These are phyloP conservation scores for Radopholus similis DNA, from an alignment of 1,140 invertebrate genomes.

Conservation along the genomic window DNA sequence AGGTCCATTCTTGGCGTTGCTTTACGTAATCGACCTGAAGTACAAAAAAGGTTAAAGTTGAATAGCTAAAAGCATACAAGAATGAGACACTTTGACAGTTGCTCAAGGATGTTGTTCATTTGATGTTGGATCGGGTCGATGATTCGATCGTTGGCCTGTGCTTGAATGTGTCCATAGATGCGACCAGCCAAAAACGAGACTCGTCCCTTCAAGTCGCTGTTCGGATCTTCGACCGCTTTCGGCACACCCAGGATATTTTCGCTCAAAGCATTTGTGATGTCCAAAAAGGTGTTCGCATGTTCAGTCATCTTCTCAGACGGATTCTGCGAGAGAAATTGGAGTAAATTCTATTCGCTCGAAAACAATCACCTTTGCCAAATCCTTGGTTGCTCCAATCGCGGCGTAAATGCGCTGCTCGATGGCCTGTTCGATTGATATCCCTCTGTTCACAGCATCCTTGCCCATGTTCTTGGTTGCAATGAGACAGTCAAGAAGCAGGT, in stretches of 20 bases:
- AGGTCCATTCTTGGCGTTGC: constrained; percentile 29
- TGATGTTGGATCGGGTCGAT: constrained; percentile 17
- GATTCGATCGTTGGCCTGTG: constrained; percentile 17
- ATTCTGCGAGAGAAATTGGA: constrained; percentile 1
- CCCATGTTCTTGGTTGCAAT: constrained; percentile 32
- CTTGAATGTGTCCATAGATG: constrained; percentile 16
- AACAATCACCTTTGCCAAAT: constrained; percentile 27
- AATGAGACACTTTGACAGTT: constrained; percentile 26
- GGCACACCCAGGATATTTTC: constrained; percentile 21
- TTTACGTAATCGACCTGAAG: constrained; percentile 27
- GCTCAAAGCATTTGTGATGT: constrained; percentile 26
- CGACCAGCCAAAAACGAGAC: constrained; percentile 19
- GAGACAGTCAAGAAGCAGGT: constrained; percentile 28
- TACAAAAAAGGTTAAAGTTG: not conserved
- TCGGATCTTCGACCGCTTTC: constrained; percentile 8
- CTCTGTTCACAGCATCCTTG: not conserved
- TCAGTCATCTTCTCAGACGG: constrained; percentile 22
- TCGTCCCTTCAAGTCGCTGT: constrained; percentile 16
- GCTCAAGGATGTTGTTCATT: constrained; percentile 16
- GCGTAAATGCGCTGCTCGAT: constrained; percentile 21
- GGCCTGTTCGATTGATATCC: not conserved
- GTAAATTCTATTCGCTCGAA: not conserved
- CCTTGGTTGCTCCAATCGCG: constrained; percentile 15
- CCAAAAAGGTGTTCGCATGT: constrained; percentile 33
- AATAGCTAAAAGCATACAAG: constrained; percentile 12